Evolutionary conservation across 2,113 vertebrate species (phyloP), one percentile per base, ranked within the genome.

Genomic region (Pristiophorus japonicus): DNA sequence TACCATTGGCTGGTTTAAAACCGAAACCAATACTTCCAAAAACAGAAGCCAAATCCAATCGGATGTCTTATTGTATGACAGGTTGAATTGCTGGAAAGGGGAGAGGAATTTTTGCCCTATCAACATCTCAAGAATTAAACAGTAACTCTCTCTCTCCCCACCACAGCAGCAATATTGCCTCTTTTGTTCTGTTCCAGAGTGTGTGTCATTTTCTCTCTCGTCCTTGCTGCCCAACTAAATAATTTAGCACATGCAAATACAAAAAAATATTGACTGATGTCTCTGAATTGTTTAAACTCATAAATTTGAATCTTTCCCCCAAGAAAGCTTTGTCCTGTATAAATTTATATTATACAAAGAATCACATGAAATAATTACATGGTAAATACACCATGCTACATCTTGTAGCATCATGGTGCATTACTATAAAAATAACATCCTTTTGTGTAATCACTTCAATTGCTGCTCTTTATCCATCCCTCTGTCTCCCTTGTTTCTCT

Each of bases 241-340:
- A 63, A 63, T 93, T 65, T 93, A 93, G 59, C 2, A 10, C 3
- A 65, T 93, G 34, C 90, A 93, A 93, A 65, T 62, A 30, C n/a
- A 42, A 65, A 88, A 63, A 65, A 20, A 42, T 24, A 93, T 42
- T n/a, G 62, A 65, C 59, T 42, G 22, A 38, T 93, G 59, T 65
- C 22, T 55, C 2, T 42, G 90, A 92, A 92, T 63, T 92, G 85
- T 92, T 93, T 65, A 93, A 62, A 93, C n/a, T 93, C 65, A 93
- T 51, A 65, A 65, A 65, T 92, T 27, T 65, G n/a, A 55, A 88
- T 8, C 47, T 81, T 81, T 42, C 14, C 78, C 75, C 75, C n/a
- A 63, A 65, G 85, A 7, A 85, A 85, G 75, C 45, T 51, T 51
- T 87, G 84, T 24, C 45, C 38, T 59, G 62, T 11, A n/a, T 38